Percentiles rank a stretch among this genome's conserved stretches.
phyloP scores from a whole-genome alignment of 1,140 invertebrate species.

The Cherax quadricarinatus region DNA sequence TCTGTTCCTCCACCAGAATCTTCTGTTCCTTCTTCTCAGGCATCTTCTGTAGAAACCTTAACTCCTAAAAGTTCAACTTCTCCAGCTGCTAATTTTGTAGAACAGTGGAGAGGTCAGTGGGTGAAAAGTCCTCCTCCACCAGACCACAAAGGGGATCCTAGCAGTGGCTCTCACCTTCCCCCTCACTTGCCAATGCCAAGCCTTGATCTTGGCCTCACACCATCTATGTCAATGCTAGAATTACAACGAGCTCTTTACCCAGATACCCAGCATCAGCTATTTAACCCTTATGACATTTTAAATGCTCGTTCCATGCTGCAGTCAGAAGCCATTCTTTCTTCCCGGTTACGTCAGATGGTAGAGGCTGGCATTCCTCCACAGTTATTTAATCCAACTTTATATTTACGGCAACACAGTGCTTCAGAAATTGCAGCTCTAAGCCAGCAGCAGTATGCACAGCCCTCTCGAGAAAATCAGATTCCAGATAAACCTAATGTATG shows the following conservation, averaged over 20 bases:
- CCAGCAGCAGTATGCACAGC: slow-evolving; percentile 34
- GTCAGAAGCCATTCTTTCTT: background rate
- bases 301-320: slow-evolving; percentile 24
- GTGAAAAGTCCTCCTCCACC: slow-evolving; percentile 61
- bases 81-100: slow-evolving; percentile 49
- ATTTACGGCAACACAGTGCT: slow-evolving; percentile 34
- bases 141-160: slow-evolving; percentile 56
- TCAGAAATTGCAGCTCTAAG: slow-evolving; percentile 30
- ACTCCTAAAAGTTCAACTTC: slow-evolving; percentile 38
- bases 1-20: slow-evolving; percentile 49
- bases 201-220: slow-evolving; percentile 27
- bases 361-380: slow-evolving; percentile 1
- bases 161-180: slow-evolving; percentile 9
- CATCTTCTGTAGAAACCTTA: slow-evolving; percentile 12
- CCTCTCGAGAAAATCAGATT: slow-evolving; percentile 38
- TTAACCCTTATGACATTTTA: slow-evolving; percentile 17
- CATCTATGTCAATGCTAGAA: slow-evolving; percentile 55
- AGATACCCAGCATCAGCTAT: slow-evolving; percentile 38
- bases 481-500: slow-evolving; percentile 33
- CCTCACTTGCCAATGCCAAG: slow-evolving; percentile 41
- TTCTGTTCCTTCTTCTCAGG: slow-evolving; percentile 31
- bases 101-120: slow-evolving; percentile 69
- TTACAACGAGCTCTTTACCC: slow-evolving; percentile 53
- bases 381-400: slow-evolving; percentile 4
- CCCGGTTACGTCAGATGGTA: slow-evolving; percentile 29